Conservation (phyloP, 2,888 invertebrate genomes). For the Chirona hameri region DNA sequence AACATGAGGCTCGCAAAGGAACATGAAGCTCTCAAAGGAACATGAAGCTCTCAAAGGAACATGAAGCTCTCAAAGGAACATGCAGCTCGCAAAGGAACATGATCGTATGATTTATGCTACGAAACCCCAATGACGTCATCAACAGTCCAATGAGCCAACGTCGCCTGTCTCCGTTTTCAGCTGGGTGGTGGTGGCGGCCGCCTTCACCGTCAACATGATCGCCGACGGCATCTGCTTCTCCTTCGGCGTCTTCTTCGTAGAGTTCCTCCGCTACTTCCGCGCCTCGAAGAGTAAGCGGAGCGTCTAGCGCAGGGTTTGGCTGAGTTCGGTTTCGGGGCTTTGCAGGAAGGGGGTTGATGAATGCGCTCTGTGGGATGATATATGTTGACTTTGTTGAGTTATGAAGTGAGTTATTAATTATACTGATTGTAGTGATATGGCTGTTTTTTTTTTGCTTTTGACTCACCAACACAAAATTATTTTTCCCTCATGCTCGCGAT, state of each 20-base stretch:
- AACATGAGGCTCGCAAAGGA: too few relatives aligned
- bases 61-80: too few relatives aligned
- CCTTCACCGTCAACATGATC: slow-evolving; percentile 83
- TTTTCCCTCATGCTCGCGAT: not conserved
- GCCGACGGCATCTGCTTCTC: slow-evolving; percentile 90
- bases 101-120: too few relatives aligned
- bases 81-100: too few relatives aligned
- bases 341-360: not conserved
- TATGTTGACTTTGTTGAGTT: not conserved
- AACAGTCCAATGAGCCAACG: too few relatives aligned
- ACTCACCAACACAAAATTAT: not conserved
- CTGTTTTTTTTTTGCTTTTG: not conserved
- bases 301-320: not conserved
- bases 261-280: slow-evolving; percentile 78
- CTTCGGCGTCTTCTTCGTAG: slow-evolving; percentile 83
- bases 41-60: too few relatives aligned
- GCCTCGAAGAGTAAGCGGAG: slow-evolving; percentile 50
- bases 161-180: not conserved
- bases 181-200: slow-evolving; percentile 85
- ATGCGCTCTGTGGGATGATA: too few relatives aligned
- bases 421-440: not conserved
- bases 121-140: too few relatives aligned
- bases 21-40: too few relatives aligned
- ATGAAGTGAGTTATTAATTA: not conserved
- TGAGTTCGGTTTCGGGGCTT: fast-evolving